Base-by-base conservation (phyloP, 1,140 invertebrate species). In the Sitophilus oryzae region DNA sequence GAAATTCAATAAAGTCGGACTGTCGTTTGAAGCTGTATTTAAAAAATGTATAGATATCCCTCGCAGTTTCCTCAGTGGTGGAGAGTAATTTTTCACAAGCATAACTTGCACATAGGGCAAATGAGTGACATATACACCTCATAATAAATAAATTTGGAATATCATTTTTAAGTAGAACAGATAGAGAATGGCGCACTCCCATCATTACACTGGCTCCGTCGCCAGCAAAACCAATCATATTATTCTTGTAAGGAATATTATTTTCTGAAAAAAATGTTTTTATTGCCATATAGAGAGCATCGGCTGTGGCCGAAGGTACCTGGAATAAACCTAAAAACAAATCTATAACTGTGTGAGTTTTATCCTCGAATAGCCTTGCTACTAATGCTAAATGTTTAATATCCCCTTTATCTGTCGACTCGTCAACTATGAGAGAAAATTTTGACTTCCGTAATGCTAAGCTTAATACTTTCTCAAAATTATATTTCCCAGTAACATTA, bases 151-250 rank as follows among this genome's bases (percentile, higher is more conserved):
- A n/a, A n/a, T n/a, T n/a, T n/a, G n/a, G n/a, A n/a, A n/a, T n/a
- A n/a, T n/a, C n/a, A n/a, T n/a, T n/a, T n/a, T n/a, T n/a, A n/a
- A n/a, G n/a, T n/a, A n/a, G n/a, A n/a, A n/a, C n/a, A n/a, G n/a
- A 41, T 41, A 74, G 38, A 5, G 68, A 73, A 63, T 73, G 47
- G 18, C 71, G 18, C 23, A 52, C 10, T 20, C 71, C 71, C 56
- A 71, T 65, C 66, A 73, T 74, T 8, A 52, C 43, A 40, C 66
- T 71, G 9, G 70, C 61, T 0, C 66, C 66, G 58, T 73, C 72
- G 51, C 69, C 53, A 37, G 64, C 69, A 65, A 72, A 73, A 3
- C 71, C 67, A 44, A 71, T 55, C 47, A 71, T 56, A 54, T 72
- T 69, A 51, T 59, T 14, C 59, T 67, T 65, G 46, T 63, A 69